A percentile compares a stretch with the other conserved stretches of the same genome.
phyloP scores from a whole-genome alignment of 2,113 vertebrate genomes.

The Lanius collurio region DNA sequence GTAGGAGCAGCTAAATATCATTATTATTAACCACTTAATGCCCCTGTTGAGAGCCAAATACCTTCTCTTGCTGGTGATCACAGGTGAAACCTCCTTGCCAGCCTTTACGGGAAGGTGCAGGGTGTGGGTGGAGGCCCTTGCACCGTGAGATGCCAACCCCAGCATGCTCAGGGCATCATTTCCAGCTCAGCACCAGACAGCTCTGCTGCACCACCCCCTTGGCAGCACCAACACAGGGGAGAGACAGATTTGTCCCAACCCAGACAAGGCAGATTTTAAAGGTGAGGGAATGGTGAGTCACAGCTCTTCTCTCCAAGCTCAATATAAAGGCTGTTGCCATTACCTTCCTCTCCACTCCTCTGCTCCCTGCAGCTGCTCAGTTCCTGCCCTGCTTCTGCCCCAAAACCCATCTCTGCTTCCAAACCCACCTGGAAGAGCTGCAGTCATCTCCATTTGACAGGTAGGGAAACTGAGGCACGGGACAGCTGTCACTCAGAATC shows the following conservation, averaged over 20 bases:
- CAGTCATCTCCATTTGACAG: fast-evolving
- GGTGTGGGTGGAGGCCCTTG: background rate
- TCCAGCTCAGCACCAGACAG: background rate
- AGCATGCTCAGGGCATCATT: background rate
- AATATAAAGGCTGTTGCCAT: background rate
- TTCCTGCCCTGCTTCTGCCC: background rate
- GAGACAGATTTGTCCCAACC: fast-evolving
- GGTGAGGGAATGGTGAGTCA: background rate
- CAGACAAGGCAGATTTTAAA: background rate
- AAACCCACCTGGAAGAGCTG: background rate
- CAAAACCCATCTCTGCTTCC: background rate
- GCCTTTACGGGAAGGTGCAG: background rate
- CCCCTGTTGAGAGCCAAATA: background rate
- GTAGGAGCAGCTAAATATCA: background rate
- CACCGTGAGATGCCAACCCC: fast-evolving
- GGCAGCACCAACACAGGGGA: background rate
- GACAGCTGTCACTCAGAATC: background rate
- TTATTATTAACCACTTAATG: background rate
- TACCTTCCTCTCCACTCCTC: background rate
- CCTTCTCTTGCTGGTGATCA: background rate
- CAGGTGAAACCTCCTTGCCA: background rate
- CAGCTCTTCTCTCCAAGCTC: background rate
- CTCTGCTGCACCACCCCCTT: background rate
- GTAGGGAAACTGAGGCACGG: background rate
- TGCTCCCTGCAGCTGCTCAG: background rate